These are phyloP conservation scores for Herpailurus yagouaroundi DNA, from an alignment of 2,113 vertebrate genomes.

Conservation along the genomic window DNA sequence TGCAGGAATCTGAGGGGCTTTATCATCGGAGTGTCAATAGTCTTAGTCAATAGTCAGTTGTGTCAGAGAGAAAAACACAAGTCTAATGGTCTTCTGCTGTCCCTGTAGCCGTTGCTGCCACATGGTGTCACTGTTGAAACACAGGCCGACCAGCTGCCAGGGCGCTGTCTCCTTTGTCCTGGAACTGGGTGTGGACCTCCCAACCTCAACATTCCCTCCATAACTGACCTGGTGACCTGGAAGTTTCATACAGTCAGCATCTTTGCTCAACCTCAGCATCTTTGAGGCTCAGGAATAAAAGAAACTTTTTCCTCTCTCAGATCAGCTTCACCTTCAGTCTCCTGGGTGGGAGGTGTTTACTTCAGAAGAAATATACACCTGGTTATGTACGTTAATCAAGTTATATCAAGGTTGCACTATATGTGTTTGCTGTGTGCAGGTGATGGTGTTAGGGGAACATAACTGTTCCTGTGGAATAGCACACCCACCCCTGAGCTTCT, in stretches of 20 bases:
- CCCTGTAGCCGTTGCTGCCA: conserved; percentile 46
- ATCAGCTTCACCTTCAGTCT: background rate
- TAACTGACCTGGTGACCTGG: background rate
- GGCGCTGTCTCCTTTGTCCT: background rate
- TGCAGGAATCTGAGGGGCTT: too few relatives aligned
- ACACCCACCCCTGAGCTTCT: background rate
- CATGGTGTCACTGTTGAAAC: conserved; percentile 81
- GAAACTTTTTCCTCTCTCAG: background rate
- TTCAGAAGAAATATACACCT: background rate
- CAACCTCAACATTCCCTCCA: background rate
- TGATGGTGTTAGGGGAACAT: background rate
- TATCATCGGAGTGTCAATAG: background rate
- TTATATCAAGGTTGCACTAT: background rate
- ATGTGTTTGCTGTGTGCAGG: background rate
- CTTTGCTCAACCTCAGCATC: background rate
- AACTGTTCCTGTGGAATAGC: background rate
- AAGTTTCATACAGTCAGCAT: background rate
- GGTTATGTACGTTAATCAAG: background rate
- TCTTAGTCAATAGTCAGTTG: background rate
- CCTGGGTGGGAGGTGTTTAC: background rate
- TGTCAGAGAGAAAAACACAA: background rate
- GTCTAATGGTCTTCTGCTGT: background rate
- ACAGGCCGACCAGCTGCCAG: conserved; percentile 35
- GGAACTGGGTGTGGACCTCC: background rate
- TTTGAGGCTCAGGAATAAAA: background rate